phyloP scores from a whole-genome alignment of 2,888 invertebrate species.

The Limnephilus auricula region DNA sequence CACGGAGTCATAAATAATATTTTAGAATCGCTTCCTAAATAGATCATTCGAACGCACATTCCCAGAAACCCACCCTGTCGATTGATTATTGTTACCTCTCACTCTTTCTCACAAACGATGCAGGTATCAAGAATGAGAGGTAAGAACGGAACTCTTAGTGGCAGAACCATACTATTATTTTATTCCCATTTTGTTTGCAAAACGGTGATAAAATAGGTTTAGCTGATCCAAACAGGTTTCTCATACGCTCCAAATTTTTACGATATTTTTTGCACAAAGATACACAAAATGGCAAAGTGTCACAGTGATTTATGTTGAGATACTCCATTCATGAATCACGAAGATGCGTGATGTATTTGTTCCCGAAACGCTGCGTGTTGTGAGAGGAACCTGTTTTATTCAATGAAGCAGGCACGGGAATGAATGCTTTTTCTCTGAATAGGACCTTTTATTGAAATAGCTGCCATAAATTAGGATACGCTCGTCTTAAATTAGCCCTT shows the following conservation, averaged over 20 bases:
- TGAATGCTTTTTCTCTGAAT: conserved; percentile 48
- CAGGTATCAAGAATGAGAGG: not conserved
- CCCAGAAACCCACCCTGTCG: not conserved
- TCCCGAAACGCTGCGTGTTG: conserved; percentile 53
- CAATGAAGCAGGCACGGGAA: conserved; percentile 49
- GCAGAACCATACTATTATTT: not conserved
- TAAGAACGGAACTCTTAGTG: not conserved
- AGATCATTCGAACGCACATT: not conserved
- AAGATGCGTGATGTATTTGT: conserved; percentile 56
- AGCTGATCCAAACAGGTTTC: conserved; percentile 46
- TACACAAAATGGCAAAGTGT: conserved; percentile 47
- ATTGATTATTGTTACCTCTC: not conserved
- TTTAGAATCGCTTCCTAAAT: not conserved
- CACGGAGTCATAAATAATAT: not conserved
- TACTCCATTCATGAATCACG: conserved; percentile 51
- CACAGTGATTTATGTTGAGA: conserved; percentile 62
- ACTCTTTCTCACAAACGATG: not conserved
- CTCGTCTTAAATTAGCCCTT: conserved; percentile 59
- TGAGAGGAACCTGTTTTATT: conserved; percentile 63
- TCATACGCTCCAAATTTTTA: conserved; percentile 26
- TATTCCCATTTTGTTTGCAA: not conserved
- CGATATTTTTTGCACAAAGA: conserved; percentile 38
- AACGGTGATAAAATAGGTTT: conserved; percentile 15
- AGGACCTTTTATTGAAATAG: conserved; percentile 53
- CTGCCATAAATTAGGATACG: conserved; percentile 62